Evolutionary conservation across 2,797 vertebrate species (phyloP), one percentile per base, ranked within the genome.

Genomic region (Apodemus agrarius): DNA sequence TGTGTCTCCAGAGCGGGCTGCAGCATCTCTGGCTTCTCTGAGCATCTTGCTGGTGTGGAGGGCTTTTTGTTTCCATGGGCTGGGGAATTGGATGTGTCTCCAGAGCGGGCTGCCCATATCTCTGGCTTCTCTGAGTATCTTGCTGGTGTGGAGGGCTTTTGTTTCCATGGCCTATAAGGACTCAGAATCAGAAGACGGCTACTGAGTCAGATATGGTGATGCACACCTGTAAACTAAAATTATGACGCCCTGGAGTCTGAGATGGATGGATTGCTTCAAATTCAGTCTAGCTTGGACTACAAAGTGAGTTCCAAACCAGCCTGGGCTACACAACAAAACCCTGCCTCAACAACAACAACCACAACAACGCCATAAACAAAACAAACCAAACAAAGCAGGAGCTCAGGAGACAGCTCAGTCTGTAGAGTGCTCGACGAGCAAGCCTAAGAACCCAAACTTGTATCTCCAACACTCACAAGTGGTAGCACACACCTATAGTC

Each of bases 1-100:
- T 99, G 0, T 99, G 99, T 94, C 99, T 98, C 61, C 98, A 99
- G 90, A 99, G 99, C 87, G 99, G 99, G 99, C 99, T 99, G 52
- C 98, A 98, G 90, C 99, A 99, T 96, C 99, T 99, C 91, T 98
- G 98, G 95, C 98, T 99, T 65, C 98, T 99, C 6, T 99, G 99
- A 97, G 99, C 99, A 82, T 99, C 99, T 2, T 99, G 99, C 92
- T 99, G 99, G 99, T 99, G 99, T 0, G n/a, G n/a, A n/a, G n/a
- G n/a, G n/a, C n/a, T n/a, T n/a, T n/a, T n/a, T n/a, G n/a, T n/a
- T n/a, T n/a, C n/a, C n/a, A n/a, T n/a, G 31, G 98, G 99, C 22
- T 26, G n/a, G 98, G 98, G 63, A 99, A 99, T 97, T 98, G 99
- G 97, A 99, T 99, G 0, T 99, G 99, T 94, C 99, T 98, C 61